Conservation (phyloP, 2,888 invertebrate species). For the Marasmarcha lunaedactyla region DNA sequence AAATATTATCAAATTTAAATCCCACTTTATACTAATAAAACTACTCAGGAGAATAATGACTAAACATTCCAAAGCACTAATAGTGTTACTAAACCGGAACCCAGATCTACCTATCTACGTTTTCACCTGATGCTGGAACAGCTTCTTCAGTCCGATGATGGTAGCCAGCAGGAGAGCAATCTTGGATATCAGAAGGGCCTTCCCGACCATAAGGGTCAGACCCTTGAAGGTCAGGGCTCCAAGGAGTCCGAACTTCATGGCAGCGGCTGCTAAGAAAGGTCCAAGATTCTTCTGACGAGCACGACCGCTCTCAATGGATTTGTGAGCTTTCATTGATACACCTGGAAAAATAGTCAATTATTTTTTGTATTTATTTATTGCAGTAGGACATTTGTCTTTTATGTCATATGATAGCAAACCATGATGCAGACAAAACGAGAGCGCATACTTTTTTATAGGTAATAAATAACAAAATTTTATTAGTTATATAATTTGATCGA, state of each 20-base stretch:
- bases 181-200: slow-evolving; percentile 87
- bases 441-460: too few relatives aligned
- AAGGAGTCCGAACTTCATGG: slow-evolving; percentile 84
- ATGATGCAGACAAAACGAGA: too few relatives aligned
- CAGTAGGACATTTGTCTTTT: too few relatives aligned
- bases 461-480: too few relatives aligned
- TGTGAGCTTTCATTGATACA: slow-evolving; percentile 75
- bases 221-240: slow-evolving; percentile 86
- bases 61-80: too few relatives aligned
- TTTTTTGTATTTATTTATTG: neutral
- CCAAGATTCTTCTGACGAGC: slow-evolving; percentile 81
- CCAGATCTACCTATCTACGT: neutral
- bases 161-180: slow-evolving; percentile 84
- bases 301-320: slow-evolving; percentile 73
- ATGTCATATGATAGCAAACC: too few relatives aligned
- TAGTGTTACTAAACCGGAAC: too few relatives aligned
- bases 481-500: too few relatives aligned
- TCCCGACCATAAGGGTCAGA: slow-evolving; percentile 83
- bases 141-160: slow-evolving; percentile 85
- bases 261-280: slow-evolving; percentile 79
- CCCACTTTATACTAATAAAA: too few relatives aligned
- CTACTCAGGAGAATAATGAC: too few relatives aligned
- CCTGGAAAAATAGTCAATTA: slow-evolving; percentile 47
- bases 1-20: too few relatives aligned
- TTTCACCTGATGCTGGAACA: slow-evolving; percentile 77